Conservation (phyloP, 2,113 vertebrate species). For the Xyrauchen texanus region DNA sequence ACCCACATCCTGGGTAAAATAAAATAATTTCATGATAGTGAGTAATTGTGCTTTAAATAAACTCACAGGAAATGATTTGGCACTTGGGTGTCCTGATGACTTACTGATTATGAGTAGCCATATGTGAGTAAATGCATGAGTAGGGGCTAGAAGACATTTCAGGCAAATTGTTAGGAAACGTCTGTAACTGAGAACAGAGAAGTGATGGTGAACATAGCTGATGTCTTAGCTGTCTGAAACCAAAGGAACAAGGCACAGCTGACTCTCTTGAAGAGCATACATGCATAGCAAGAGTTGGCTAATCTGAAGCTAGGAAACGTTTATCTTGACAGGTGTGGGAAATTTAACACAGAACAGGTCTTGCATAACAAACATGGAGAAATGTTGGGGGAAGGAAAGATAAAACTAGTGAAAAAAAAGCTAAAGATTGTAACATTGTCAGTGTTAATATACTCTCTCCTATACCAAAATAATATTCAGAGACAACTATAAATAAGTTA, state of each 20-base stretch:
- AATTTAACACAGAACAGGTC: slow-evolving; percentile 9
- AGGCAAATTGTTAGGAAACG: neutral
- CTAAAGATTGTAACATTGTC: too few species aligned
- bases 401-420: neutral
- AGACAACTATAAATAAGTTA: too few species aligned
- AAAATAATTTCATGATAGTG: neutral
- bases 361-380: neutral
- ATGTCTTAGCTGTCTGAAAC: neutral
- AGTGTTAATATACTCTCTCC: too few species aligned
- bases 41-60: neutral
- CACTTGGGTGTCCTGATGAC: neutral
- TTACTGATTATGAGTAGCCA: too few species aligned
- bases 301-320: neutral
- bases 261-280: neutral
- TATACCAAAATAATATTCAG: too few species aligned
- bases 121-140: neutral
- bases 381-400: neutral
- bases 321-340: neutral
- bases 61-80: neutral
- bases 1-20: neutral
- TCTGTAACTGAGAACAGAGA: neutral
- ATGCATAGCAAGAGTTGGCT: neutral
- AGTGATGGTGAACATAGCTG: neutral
- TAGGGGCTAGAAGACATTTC: neutral
- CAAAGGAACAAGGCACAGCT: neutral